These are phyloP conservation scores for Crenuchus spilurus DNA, from an alignment of 2,797 vertebrate species.

Conservation along the genomic window DNA sequence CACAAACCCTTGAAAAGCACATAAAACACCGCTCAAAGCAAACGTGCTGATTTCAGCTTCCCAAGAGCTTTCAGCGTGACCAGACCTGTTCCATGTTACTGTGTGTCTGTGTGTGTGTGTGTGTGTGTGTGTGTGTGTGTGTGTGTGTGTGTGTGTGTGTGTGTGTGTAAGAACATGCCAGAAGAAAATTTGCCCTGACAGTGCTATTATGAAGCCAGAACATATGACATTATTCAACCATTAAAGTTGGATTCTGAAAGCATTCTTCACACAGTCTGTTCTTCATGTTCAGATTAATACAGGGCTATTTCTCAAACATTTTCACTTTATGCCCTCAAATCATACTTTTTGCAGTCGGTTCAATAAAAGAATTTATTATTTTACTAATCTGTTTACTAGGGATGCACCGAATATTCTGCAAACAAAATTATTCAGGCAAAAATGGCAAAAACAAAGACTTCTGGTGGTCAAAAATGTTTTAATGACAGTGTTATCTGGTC, in stretches of 20 bases:
- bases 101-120: conserved; percentile 32
- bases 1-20: conserved; percentile 51
- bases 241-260: conserved; percentile 2
- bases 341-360: too few species aligned
- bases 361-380: too few species aligned
- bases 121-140: conserved; percentile 24
- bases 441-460: too few species aligned
- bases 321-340: too few species aligned
- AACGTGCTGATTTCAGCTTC: conserved; percentile 47
- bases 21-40: conserved; percentile 55
- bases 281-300: neutral
- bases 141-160: conserved; percentile 35
- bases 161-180: conserved; percentile 18
- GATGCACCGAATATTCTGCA: too few species aligned
- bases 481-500: too few species aligned
- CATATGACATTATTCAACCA: neutral
- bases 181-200: conserved; percentile 26
- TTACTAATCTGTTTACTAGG: too few species aligned
- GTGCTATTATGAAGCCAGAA: neutral
- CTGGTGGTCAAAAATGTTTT: too few species aligned
- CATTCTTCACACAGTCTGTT: neutral
- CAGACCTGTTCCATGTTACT: conserved; percentile 48
- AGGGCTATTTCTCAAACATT: neutral
- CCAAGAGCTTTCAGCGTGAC: conserved; percentile 47
- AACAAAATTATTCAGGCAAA: too few species aligned